Conservation (phyloP, 1,140 invertebrate species). For the Caenorhabditis remanei region DNA sequence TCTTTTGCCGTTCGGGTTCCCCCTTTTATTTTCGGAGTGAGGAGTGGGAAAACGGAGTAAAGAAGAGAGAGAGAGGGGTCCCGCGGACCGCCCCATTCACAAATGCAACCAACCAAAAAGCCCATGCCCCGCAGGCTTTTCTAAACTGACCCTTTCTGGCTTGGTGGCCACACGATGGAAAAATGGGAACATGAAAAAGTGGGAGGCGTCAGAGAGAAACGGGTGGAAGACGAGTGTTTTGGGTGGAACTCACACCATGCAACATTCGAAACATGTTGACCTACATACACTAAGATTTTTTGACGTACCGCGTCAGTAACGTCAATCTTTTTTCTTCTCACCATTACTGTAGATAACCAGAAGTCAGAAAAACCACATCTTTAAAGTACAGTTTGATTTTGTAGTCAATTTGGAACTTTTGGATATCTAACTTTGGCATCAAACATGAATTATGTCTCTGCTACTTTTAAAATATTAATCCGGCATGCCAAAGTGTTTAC, state of each 20-base stretch:
- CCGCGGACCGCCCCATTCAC: conserved; percentile 39
- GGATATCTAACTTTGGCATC: neutral
- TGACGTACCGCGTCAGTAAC: neutral
- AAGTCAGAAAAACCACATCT: neutral
- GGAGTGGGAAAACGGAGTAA: conserved; percentile 20
- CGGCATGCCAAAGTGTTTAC: neutral
- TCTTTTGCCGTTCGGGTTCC: conserved; percentile 54
- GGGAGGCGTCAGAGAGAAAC: conserved; percentile 47
- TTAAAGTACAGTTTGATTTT: neutral
- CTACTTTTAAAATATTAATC: neutral
- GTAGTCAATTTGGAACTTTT: neutral
- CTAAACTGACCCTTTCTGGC: conserved; percentile 43
- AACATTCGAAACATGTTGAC: conserved; percentile 53
- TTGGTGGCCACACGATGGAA: conserved; percentile 40
- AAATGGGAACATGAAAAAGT: conserved; percentile 47
- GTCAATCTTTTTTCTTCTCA: conserved; percentile 5
- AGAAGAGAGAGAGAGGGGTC: neutral
- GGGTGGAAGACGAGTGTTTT: conserved; percentile 50
- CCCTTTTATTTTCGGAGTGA: conserved; percentile 6
- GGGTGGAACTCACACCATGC: conserved; percentile 51
- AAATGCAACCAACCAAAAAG: conserved; percentile 54
- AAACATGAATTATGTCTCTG: neutral
- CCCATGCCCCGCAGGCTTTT: conserved; percentile 18
- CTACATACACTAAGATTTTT: conserved; percentile 34
- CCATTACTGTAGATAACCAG: conserved; percentile 26